These are phyloP conservation scores for Bergia sp. DNA, from an alignment of 92 coral and sea anemone genomes.

Conservation along the genomic window DNA sequence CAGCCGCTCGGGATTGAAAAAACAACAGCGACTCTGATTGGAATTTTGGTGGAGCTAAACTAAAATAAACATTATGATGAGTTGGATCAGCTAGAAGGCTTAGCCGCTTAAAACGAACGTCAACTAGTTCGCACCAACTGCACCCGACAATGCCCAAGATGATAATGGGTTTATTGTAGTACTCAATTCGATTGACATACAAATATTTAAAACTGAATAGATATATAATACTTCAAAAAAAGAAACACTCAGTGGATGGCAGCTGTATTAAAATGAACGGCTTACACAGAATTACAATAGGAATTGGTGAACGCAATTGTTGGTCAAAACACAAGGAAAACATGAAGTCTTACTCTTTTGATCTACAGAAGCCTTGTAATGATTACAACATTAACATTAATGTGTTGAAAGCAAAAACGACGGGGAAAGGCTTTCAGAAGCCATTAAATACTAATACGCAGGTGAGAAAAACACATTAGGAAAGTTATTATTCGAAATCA, in stretches of 20 bases:
- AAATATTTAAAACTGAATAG: slow-evolving; percentile 49
- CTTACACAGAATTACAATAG: slow-evolving; percentile 27
- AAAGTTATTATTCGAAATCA: slow-evolving; percentile 12
- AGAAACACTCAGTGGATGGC: slow-evolving; percentile 40
- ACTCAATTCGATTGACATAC: slow-evolving; percentile 43
- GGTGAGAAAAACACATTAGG: slow-evolving; percentile 49
- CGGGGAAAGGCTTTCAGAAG: slow-evolving; percentile 36
- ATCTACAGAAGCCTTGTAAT: slow-evolving; percentile 2
- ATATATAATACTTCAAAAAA: slow-evolving; percentile 46
- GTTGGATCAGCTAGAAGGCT: slow-evolving; percentile 2
- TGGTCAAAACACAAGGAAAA: slow-evolving; percentile 28
- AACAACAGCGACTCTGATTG: slow-evolving; percentile 27
- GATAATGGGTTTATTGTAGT: slow-evolving; percentile 36
- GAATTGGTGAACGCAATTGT: slow-evolving; percentile 24
- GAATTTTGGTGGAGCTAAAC: slow-evolving; percentile 26
- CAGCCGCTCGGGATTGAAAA: slow-evolving; percentile 5
- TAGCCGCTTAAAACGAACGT: slow-evolving; percentile 9
- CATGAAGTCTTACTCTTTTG: slow-evolving; percentile 25
- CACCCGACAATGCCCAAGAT: slow-evolving; percentile 5
- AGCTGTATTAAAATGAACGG: slow-evolving; percentile 43
- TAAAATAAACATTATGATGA: slow-evolving; percentile 30
- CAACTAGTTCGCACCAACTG: slow-evolving; percentile 21
- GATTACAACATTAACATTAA: slow-evolving; percentile 42
- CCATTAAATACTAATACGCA: slow-evolving; percentile 42
- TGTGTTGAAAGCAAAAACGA: slow-evolving; percentile 28